Conservation (phyloP, 2,797 vertebrate species). For the Tadarida brasiliensis region DNA sequence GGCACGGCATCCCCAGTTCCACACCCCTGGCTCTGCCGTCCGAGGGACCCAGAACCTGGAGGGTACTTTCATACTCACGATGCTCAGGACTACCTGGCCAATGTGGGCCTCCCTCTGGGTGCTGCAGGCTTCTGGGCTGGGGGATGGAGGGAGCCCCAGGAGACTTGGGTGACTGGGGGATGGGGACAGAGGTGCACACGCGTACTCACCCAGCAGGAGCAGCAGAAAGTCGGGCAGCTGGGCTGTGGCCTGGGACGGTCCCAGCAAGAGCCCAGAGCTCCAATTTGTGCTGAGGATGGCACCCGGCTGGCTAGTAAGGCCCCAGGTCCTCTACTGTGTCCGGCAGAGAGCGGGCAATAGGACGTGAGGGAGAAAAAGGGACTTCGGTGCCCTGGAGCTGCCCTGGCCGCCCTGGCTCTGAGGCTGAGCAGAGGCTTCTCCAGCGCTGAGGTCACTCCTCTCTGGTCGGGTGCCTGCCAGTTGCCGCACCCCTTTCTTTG, state of each 20-base stretch:
- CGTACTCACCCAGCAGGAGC: conserved; percentile 61
- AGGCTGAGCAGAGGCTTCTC: background rate
- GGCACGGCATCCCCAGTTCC: background rate
- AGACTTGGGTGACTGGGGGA: background rate
- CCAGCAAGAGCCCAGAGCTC: background rate
- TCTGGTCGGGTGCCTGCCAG: conserved; percentile 5
- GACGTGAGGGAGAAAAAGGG: background rate
- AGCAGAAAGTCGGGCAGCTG: background rate
- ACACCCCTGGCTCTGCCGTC: background rate
- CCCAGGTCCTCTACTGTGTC: background rate
- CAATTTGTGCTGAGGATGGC: background rate
- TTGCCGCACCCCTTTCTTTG: conserved; percentile 79
- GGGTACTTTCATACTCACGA: background rate
- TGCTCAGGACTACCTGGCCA: background rate
- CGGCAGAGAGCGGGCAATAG: background rate
- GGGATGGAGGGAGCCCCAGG: background rate
- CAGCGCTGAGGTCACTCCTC: conserved; percentile 42
- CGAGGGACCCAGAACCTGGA: background rate
- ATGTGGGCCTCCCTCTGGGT: background rate
- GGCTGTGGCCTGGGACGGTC: background rate
- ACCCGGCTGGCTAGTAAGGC: background rate
- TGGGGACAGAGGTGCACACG: background rate
- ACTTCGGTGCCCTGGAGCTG: background rate
- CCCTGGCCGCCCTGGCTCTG: background rate
- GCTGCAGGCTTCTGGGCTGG: background rate